These are phyloP conservation scores for Clarias platycephalus DNA, from an alignment of 2,797 vertebrate genomes.

Conservation along the genomic window DNA sequence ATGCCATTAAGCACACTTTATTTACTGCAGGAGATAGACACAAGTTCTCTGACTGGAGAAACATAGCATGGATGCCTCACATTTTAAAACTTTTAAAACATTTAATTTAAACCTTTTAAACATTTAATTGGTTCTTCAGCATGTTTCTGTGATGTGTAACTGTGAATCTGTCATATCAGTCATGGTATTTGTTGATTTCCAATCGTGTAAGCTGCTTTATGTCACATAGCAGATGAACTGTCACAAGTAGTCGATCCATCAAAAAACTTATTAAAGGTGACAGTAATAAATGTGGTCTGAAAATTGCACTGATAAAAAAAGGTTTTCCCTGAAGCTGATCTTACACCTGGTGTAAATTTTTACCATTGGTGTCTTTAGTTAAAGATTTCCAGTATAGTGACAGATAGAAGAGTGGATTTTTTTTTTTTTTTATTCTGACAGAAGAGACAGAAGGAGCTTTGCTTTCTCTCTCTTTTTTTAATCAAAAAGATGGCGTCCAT, in stretches of 20 bases:
- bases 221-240: not conserved
- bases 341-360: conserved; percentile 34
- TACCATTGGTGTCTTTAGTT: conserved; percentile 1
- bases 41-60: not conserved
- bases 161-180: not conserved
- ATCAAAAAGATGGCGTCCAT: conserved; percentile 39
- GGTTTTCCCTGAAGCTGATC: conserved; percentile 15
- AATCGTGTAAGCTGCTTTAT: not conserved
- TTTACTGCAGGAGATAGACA: conserved; percentile 37
- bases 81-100: not conserved
- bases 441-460: conserved; percentile 14
- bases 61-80: conserved; percentile 9
- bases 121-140: not conserved
- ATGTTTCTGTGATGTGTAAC: not conserved
- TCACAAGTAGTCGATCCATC: not conserved
- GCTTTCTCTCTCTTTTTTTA: not conserved
- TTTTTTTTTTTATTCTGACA: not conserved
- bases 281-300: not conserved
- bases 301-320: conserved; percentile 12
- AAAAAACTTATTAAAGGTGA: conserved; percentile 10
- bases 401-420: conserved; percentile 5
- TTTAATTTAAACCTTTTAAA: not conserved
- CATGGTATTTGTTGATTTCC: conserved; percentile 8
- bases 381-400: not conserved
- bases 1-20: conserved; percentile 40